Evolutionary conservation across 2,888 invertebrate genomes (phyloP).

Genomic region (Neuroscelio doddi): DNA sequence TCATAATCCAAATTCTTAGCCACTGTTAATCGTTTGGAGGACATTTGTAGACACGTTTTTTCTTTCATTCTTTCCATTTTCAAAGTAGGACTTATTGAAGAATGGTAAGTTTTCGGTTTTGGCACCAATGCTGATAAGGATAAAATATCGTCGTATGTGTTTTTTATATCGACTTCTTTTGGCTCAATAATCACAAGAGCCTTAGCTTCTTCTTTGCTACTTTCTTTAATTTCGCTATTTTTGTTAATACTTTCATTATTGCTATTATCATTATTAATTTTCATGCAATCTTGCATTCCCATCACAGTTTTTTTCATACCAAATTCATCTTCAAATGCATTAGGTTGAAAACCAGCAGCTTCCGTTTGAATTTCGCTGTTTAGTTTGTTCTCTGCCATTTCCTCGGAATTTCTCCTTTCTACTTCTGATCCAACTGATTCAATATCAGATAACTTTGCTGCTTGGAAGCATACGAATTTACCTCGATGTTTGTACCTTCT

Average conservation of each 20-base stretch:
- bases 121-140: neutral
- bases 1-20: conserved; percentile 70
- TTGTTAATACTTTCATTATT: neutral
- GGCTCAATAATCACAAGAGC: conserved; percentile 66
- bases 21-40: conserved; percentile 65
- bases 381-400: conserved; percentile 51
- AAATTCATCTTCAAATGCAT: conserved; percentile 64
- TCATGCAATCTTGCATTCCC: neutral
- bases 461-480: conserved; percentile 67
- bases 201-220: conserved; percentile 62
- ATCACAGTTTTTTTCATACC: conserved; percentile 53
- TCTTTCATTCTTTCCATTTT: conserved; percentile 66
- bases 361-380: conserved; percentile 35
- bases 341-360: conserved; percentile 53
- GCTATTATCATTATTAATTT: neutral
- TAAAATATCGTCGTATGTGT: neutral
- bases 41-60: conserved; percentile 66
- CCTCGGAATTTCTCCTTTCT: conserved; percentile 68
- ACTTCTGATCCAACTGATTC: conserved; percentile 70
- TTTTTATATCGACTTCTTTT: conserved; percentile 31
- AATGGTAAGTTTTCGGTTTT: too few relatives aligned
- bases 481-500: conserved; percentile 68
- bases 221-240: conserved; percentile 32
- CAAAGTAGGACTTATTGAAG: conserved; percentile 58
- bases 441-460: conserved; percentile 68